Evolutionary conservation across 1,140 invertebrate species (phyloP).

Genomic region (Drosophila quadrilineata): DNA sequence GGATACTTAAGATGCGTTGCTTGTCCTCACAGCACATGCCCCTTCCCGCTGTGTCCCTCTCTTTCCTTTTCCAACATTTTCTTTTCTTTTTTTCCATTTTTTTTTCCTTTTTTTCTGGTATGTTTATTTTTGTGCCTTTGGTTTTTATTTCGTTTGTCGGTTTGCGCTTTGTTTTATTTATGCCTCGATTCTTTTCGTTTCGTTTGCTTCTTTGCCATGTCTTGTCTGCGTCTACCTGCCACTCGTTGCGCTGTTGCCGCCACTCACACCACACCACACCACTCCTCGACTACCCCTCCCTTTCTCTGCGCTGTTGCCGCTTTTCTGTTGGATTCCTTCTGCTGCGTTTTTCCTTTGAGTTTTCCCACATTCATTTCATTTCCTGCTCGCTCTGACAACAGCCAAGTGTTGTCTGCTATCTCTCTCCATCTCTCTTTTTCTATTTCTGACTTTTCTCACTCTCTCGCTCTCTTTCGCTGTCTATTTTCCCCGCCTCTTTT

Average conservation of each 20-base stretch:
- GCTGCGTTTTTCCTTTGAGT: conserved; percentile 61
- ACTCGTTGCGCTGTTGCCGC: neutral
- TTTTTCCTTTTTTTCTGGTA: conserved; percentile 22
- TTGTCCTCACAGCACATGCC: neutral
- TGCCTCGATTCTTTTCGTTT: conserved; percentile 34
- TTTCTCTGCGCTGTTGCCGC: neutral
- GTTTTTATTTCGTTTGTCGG: conserved; percentile 48
- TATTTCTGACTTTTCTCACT: too few relatives aligned
- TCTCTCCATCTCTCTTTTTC: neutral
- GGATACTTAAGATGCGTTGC: conserved; percentile 39
- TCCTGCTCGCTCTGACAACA: conserved; percentile 38
- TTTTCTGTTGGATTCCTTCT: neutral
- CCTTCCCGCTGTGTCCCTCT: neutral
- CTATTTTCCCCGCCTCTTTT: neutral
- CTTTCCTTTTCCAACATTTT: neutral
- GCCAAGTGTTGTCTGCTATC: conserved; percentile 41
- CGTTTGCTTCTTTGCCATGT: too few relatives aligned
- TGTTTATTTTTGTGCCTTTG: conserved; percentile 43
- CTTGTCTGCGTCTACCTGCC: conserved; percentile 48
- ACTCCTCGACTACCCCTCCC: too few relatives aligned
- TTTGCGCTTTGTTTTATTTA: conserved; percentile 61
- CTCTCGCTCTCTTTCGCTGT: neutral
- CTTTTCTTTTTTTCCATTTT: conserved; percentile 2
- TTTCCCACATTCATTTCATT: conserved; percentile 69
- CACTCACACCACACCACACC: too few relatives aligned